Evolutionary conservation across 2,113 vertebrate genomes (phyloP), one percentile per base, ranked within the genome.

Genomic region (Porphyrio hochstetteri): DNA sequence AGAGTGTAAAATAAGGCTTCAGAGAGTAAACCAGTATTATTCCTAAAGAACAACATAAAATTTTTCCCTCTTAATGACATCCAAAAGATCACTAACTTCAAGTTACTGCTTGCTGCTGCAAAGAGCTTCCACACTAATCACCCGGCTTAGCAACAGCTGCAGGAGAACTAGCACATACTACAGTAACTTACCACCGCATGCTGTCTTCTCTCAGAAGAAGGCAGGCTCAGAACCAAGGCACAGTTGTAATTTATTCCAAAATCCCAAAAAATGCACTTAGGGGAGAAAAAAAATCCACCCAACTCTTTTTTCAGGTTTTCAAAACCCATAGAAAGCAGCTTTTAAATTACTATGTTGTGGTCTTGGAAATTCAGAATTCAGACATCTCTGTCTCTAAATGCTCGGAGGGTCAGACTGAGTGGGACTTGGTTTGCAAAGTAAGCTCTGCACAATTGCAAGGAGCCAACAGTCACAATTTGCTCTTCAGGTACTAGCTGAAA

Each of bases 41-140:
- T 96, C 72, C 86, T 88, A 60, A 95, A 94, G 82, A 90, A 90
- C 36, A 92, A 88, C 94, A 96, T 87, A 76, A 84, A 92, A 83
- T 17, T 42, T 89, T 92, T 90, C 63, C 68, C 74, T 78, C 82
- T 95, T 95, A 92, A 90, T 93, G 78, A 89, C 78, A 95, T 97
- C 92, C 93, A 92, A 94, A 91, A 92, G 80, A 96, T 97, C 90
- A 50, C 74, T 93, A 77, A 91, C 92, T 94, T 96, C 96, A 97
- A 96, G 96, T 96, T 93, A 82, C 68, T 84, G 90, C 96, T 88
- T 97, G 96, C 95, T 96, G 77, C 85, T 94, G 84, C 60, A 81
- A 84, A 82, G 86, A 82, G 93, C 90, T 88, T 86, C 90, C 93
- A 35, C 59, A 14, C 88, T 96, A 96, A 97, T 97, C 25, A 11